phyloP scores from a whole-genome alignment of 1,140 invertebrate genomes.

The Yoshiicerus persimilis region DNA sequence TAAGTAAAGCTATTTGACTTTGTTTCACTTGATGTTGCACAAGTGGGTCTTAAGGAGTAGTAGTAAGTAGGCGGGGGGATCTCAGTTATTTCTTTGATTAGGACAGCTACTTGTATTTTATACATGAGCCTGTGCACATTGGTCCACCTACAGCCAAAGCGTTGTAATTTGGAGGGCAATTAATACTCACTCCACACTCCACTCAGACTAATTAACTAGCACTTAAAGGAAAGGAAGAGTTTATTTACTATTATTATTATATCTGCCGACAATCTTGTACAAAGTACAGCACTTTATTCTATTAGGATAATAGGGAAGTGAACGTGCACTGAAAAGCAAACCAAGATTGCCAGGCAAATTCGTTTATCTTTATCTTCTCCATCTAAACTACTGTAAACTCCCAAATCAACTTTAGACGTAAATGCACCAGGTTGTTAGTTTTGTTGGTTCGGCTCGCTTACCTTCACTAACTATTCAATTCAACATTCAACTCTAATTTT shows the following conservation, averaged over 20 bases:
- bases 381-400: background rate
- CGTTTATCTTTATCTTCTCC: background rate
- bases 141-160: background rate
- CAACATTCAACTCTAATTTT: background rate
- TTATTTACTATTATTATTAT: background rate
- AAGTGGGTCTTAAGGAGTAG: background rate
- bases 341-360: background rate
- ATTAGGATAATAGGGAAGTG: background rate
- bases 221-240: background rate
- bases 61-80: too few relatives aligned
- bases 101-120: too few relatives aligned
- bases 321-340: background rate
- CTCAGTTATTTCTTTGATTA: too few relatives aligned
- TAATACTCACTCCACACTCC: background rate
- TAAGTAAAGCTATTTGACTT: too few relatives aligned
- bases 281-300: background rate
- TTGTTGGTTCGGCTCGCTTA: background rate
- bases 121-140: background rate
- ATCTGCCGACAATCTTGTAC: background rate
- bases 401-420: background rate
- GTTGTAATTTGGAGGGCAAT: background rate
- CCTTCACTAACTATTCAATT: background rate
- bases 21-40: too few relatives aligned
- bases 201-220: constrained; percentile 6
- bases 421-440: background rate